Evolutionary conservation across 1,140 invertebrate genomes (phyloP), one percentile per base, ranked within the genome.

Genomic region (Drosophila yakuba): DNA sequence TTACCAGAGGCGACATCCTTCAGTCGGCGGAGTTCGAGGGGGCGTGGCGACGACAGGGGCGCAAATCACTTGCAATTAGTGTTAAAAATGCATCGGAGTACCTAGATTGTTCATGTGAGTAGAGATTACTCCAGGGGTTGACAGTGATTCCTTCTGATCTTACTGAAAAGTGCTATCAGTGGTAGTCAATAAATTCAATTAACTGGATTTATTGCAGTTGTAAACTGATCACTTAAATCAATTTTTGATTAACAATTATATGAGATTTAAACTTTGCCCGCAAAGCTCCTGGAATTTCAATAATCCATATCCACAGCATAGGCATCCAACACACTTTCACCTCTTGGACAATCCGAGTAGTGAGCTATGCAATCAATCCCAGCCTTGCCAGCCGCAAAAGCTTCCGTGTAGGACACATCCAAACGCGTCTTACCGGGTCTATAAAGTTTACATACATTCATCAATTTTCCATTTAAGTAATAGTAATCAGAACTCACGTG

Each of bases 381-480:
- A 7, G 81, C 64, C 47, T 58, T 28, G 8, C 90, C 90, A 20
- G 90, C 80, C 1, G 61, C 61, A 15, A 77, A 25, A 0, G 91
- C 91, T 25, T 78, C 71, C 3, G 25, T 62, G 39, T 91, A 92
- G 17, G 25, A 50, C 10, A 55, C 12, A 36, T 75, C 77, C 7
- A 92, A 59, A 3, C 54, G 28, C 7, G 80, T 58, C 32, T 80
- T 83, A 2, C 88, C 91, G 3, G 91, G 91, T 36, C 91, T 92
- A 32, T 2, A 76, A 8, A 17, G 6, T 15, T 15, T 14, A 36
- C 4, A 12, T 14, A 1, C 8, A 35, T 1, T 3, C 36, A 14
- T 12, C 11, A 35, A 17, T 15, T 5, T 28, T 48, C 8, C 4
- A n/a, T n/a, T 11, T 1, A 50, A 32, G 7, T 20, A 2, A 8